Conservation (phyloP, 2,797 vertebrate species). For the Crenichthys baileyi region DNA sequence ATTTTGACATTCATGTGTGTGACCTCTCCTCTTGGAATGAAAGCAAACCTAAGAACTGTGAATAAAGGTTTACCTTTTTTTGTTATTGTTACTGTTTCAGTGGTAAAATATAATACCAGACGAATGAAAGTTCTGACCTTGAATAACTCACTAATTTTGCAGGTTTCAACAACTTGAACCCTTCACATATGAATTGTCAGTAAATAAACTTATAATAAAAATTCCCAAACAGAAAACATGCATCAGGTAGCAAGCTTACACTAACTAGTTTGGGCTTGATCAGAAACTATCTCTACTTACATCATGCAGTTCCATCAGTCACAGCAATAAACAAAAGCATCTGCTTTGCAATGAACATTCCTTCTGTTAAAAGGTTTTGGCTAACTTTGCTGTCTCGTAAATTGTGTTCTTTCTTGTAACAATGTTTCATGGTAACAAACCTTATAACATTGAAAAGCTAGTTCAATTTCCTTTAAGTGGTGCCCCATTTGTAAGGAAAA, state of each 20-base stretch:
- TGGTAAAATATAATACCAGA: background rate
- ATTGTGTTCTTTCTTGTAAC: background rate
- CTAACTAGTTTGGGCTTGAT: background rate
- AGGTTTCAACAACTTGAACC: background rate
- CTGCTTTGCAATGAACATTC: background rate
- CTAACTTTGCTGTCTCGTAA: background rate
- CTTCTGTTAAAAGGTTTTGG: background rate
- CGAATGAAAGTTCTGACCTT: background rate
- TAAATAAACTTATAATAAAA: background rate
- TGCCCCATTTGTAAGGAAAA: background rate
- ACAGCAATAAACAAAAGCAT: background rate
- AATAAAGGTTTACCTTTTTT: background rate
- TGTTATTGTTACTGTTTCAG: background rate
- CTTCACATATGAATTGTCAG: background rate
- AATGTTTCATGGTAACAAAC: background rate
- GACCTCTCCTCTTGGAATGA: background rate
- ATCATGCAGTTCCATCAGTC: background rate
- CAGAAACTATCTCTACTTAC: background rate
- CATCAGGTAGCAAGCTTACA: background rate
- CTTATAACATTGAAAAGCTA: background rate
- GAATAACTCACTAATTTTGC: background rate
- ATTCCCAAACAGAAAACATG: background rate
- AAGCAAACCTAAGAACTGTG: background rate
- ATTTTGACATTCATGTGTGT: background rate
- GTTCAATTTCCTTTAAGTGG: background rate